phyloP scores from a whole-genome alignment of 1,140 invertebrate genomes.

The Leptinotarsa undecemlineata region DNA sequence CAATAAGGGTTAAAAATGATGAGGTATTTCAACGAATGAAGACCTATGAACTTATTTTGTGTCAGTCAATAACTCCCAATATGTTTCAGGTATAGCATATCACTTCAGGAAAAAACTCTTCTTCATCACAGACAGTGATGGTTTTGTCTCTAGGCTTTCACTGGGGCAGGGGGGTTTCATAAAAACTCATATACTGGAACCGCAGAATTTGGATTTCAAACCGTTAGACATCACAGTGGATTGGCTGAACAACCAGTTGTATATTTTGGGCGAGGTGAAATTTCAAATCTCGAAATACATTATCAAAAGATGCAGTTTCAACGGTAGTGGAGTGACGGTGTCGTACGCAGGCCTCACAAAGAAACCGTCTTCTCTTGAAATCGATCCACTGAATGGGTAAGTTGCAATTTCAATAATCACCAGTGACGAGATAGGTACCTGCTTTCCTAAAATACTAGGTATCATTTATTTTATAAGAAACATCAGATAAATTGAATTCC shows the following conservation, averaged over 20 bases:
- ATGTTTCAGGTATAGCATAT: conserved; percentile 71
- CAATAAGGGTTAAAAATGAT: too few relatives aligned
- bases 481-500: too few relatives aligned
- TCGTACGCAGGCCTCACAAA: conserved; percentile 68
- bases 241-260: conserved; percentile 84
- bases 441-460: not conserved
- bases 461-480: too few relatives aligned
- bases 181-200: conserved; percentile 60
- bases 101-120: conserved; percentile 71
- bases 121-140: conserved; percentile 74
- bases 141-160: conserved; percentile 63
- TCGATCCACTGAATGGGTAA: conserved; percentile 91
- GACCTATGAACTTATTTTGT: too few relatives aligned
- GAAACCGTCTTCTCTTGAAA: conserved; percentile 76
- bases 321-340: conserved; percentile 68
- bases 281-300: conserved; percentile 61
- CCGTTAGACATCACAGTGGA: conserved; percentile 77
- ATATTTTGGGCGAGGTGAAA: conserved; percentile 71
- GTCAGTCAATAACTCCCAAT: not conserved
- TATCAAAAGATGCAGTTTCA: conserved; percentile 74
- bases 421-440: not conserved
- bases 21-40: too few relatives aligned
- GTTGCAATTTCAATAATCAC: conserved; percentile 32
- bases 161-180: conserved; percentile 50
- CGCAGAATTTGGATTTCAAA: conserved; percentile 62